Conservation (phyloP, 2,888 invertebrate genomes). For the Dryomyza anilis region DNA sequence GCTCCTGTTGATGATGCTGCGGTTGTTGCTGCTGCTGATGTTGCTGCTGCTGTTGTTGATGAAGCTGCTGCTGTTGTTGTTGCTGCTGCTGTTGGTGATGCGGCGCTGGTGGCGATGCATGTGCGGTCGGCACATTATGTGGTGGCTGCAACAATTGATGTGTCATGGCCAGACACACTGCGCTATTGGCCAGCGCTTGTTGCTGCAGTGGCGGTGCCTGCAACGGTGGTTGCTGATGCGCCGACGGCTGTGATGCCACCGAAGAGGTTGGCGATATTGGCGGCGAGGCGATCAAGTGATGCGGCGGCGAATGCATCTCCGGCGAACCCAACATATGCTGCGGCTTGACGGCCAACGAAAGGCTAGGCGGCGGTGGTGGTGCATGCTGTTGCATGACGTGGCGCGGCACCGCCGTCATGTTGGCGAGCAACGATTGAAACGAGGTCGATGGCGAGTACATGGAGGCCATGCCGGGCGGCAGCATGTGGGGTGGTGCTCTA, state of each 20-base stretch:
- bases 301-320: constrained; percentile 38
- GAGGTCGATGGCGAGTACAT: constrained; percentile 68
- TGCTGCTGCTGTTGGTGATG: constrained; percentile 47
- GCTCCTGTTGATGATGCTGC: constrained; percentile 54
- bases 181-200: constrained; percentile 76
- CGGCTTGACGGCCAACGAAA: constrained; percentile 40
- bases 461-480: constrained; percentile 68
- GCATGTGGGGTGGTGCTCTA: constrained; percentile 68
- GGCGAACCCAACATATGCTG: constrained; percentile 47
- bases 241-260: constrained; percentile 42
- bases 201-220: constrained; percentile 64
- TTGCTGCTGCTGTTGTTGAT: constrained; percentile 22
- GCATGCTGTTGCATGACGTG: constrained; percentile 14
- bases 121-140: constrained; percentile 69
- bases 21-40: constrained; percentile 59
- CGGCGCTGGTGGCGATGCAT: constrained; percentile 79
- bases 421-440: constrained; percentile 79
- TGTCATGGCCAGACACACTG: constrained; percentile 63
- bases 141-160: constrained; percentile 48
- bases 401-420: constrained; percentile 67
- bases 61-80: constrained; percentile 47
- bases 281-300: constrained; percentile 55
- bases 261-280: constrained; percentile 52
- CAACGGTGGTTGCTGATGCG: constrained; percentile 23
- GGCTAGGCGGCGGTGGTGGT: constrained; percentile 30